Percentiles rank a stretch among this genome's conserved stretches.
Conservation (phyloP, 1,140 invertebrate genomes). For the Caenorhabditis inopinata region DNA sequence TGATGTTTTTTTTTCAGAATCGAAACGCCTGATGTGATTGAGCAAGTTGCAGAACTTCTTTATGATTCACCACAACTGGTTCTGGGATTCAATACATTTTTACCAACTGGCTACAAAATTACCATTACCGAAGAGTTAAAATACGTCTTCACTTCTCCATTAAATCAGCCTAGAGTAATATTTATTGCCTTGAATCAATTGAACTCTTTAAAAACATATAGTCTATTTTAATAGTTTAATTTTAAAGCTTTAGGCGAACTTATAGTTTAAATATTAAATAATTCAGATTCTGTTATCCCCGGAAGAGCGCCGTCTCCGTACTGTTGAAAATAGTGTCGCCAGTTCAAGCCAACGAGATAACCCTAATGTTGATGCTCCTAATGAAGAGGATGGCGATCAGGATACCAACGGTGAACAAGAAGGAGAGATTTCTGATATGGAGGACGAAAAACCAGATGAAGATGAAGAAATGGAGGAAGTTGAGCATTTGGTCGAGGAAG, state of each 20-base stretch:
- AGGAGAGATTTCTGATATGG: not conserved
- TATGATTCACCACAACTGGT: not conserved
- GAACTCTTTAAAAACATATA: too few relatives aligned
- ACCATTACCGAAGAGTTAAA: not conserved
- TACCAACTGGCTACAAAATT: not conserved
- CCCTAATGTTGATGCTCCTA: not conserved
- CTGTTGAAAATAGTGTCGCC: not conserved
- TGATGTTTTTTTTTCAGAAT: not conserved
- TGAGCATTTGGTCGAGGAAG: not conserved
- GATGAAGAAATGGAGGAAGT: not conserved
- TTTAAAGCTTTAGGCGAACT: too few relatives aligned
- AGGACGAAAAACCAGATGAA: not conserved
- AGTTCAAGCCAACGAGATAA: not conserved
- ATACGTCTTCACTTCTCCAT: not conserved
- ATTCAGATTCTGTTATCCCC: not conserved
- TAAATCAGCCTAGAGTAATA: not conserved
- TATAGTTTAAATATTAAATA: too few relatives aligned
- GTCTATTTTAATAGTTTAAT: too few relatives aligned
- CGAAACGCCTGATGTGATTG: not conserved
- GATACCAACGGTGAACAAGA: not conserved
- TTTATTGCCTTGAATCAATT: too few relatives aligned
- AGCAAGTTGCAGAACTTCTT: not conserved
- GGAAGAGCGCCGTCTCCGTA: not conserved
- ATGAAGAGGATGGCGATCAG: not conserved
- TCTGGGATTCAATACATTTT: conserved; percentile 12